phyloP scores from a whole-genome alignment of 1,140 invertebrate genomes.

The Lordiphosa clarofinis region DNA sequence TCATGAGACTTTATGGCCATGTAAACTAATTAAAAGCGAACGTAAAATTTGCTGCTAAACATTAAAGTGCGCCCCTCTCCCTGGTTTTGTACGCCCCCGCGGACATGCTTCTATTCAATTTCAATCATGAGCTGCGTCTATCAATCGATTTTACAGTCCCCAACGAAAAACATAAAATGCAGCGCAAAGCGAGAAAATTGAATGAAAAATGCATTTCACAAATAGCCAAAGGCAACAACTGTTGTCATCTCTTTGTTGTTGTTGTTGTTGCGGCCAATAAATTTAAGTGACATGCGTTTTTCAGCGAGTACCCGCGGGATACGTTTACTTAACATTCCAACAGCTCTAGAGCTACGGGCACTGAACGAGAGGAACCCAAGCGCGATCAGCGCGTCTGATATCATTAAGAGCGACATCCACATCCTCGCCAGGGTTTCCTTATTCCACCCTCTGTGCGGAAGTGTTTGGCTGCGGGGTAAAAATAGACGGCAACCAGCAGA shows the following conservation, averaged over 20 bases:
- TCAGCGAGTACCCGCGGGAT: constrained; percentile 73
- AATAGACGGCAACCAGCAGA: constrained; percentile 45
- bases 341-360: constrained; percentile 50
- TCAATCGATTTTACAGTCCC: constrained; percentile 74
- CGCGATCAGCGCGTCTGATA: constrained; percentile 60
- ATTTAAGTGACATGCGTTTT: constrained; percentile 77
- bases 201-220: constrained; percentile 74
- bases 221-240: constrained; percentile 24
- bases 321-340: constrained; percentile 68
- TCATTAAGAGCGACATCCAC: constrained; percentile 71
- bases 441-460: constrained; percentile 46
- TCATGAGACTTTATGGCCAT: constrained; percentile 55
- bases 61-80: constrained; percentile 29
- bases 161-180: constrained; percentile 52
- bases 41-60: constrained; percentile 65
- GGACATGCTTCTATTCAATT: constrained; percentile 41
- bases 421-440: constrained; percentile 8
- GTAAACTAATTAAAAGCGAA: constrained; percentile 61
- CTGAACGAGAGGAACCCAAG: not conserved
- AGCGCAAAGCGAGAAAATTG: constrained; percentile 47
- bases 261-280: constrained; percentile 61
- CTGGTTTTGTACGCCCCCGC: constrained; percentile 2
- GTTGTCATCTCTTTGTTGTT: constrained; percentile 15
- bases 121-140: constrained; percentile 63
- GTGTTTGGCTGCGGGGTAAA: constrained; percentile 48